phyloP scores from a whole-genome alignment of 2,797 vertebrate genomes.

The Jordanella pulchra region DNA sequence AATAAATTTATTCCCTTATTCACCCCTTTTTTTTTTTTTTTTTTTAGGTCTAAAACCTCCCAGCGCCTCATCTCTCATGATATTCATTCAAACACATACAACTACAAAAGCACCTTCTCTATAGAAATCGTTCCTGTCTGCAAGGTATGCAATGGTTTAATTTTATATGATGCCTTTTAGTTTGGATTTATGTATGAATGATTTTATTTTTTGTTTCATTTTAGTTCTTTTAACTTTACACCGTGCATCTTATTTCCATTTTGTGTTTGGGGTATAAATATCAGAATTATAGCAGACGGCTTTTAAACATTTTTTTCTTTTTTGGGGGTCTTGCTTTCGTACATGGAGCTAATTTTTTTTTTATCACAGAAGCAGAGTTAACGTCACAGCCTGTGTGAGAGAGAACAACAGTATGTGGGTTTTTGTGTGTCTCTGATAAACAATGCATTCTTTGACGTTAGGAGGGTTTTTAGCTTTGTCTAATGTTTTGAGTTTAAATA shows the following conservation, averaged over 20 bases:
- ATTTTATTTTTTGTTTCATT: neutral
- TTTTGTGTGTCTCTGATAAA: no score
- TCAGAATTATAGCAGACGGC: neutral
- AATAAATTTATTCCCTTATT: neutral
- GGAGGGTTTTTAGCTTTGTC: no score
- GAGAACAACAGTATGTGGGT: no score
- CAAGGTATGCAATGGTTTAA: constrained; percentile 81
- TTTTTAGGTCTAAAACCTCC: constrained; percentile 88
- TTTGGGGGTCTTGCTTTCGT: no score
- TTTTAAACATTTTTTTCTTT: no score
- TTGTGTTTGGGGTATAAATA: neutral
- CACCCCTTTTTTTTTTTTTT: constrained; percentile 17
- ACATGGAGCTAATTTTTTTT: no score
- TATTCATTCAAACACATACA: constrained; percentile 93
- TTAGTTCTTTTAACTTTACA: neutral
- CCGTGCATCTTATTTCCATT: neutral
- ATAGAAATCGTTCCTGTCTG: constrained; percentile 96
- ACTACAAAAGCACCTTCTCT: constrained; percentile 98
- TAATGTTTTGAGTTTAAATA: no score
- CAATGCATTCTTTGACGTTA: no score
- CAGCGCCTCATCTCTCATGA: constrained; percentile 97
- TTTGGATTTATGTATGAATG: constrained; percentile 1
- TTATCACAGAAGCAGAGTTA: no score
- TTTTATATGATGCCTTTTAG: neutral
- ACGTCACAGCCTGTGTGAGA: no score